Evolutionary conservation across 2,113 vertebrate species (phyloP).

Genomic region (Carassius carassius): DNA sequence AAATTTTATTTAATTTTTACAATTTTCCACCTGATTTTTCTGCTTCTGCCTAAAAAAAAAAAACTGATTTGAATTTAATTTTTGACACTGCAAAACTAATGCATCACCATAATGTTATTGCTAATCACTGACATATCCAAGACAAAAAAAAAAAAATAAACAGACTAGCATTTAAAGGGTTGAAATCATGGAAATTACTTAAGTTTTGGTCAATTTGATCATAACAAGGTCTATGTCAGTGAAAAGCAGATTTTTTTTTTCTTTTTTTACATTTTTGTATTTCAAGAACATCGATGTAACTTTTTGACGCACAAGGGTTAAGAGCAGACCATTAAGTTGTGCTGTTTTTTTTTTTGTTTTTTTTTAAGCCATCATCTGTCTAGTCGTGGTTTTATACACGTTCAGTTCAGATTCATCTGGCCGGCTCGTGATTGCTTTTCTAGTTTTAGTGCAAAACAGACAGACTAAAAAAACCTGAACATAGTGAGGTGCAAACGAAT

Average conservation of each 20-base stretch:
- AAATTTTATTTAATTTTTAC: no score
- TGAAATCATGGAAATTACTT: background rate
- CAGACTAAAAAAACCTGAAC: slow-evolving; percentile 59
- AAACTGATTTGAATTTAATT: background rate
- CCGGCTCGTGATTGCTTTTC: slow-evolving; percentile 71
- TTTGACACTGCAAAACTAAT: background rate
- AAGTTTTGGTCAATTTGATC: background rate
- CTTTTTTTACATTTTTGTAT: no score
- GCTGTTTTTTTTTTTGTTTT: background rate
- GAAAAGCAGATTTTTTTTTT: no score
- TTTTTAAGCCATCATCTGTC: slow-evolving; percentile 41
- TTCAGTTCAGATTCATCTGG: slow-evolving; percentile 46
- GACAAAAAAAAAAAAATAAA: background rate
- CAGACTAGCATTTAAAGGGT: background rate
- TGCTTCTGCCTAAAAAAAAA: background rate
- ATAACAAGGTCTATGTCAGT: no score
- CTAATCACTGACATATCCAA: background rate
- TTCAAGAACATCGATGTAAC: no score
- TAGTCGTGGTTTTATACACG: slow-evolving; percentile 58
- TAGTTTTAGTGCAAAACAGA: slow-evolving; percentile 76
- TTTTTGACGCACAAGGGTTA: slow-evolving; percentile 1
- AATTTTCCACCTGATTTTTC: background rate
- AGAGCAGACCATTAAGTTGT: slow-evolving; percentile 19
- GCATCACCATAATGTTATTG: background rate
- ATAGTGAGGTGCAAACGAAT: slow-evolving; percentile 45